A percentile compares a stretch with the other conserved stretches of the same genome.
Conservation (phyloP, 2,797 vertebrate genomes). For the Myotis myotis region DNA sequence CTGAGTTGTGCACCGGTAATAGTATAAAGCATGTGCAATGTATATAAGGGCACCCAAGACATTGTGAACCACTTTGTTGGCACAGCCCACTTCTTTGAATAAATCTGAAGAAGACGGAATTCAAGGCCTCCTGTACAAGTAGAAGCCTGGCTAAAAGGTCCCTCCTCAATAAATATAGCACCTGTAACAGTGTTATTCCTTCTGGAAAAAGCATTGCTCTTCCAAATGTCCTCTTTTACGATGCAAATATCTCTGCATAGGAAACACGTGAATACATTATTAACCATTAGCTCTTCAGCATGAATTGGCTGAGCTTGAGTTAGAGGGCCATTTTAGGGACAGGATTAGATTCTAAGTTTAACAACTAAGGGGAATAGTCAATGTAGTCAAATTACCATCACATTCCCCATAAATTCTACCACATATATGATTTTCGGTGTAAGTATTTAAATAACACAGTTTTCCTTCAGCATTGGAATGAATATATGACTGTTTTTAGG, state of each 20-base stretch:
- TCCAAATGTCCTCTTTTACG: background rate
- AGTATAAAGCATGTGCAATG: background rate
- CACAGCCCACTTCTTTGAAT: background rate
- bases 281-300: background rate
- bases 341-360: background rate
- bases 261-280: background rate
- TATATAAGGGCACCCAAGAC: background rate
- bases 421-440: background rate
- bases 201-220: background rate
- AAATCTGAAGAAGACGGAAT: background rate
- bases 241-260: background rate
- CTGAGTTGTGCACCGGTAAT: background rate
- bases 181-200: background rate
- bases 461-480: background rate
- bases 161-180: background rate
- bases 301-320: slow-evolving; percentile 7
- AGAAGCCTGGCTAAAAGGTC: background rate
- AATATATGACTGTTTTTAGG: background rate
- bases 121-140: background rate
- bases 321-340: background rate
- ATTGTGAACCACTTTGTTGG: background rate
- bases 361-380: background rate
- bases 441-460: background rate
- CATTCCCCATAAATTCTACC: background rate
- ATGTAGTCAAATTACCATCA: background rate